Base-by-base conservation (phyloP, 2,888 invertebrate genomes). In the Diaprepes abbreviatus region DNA sequence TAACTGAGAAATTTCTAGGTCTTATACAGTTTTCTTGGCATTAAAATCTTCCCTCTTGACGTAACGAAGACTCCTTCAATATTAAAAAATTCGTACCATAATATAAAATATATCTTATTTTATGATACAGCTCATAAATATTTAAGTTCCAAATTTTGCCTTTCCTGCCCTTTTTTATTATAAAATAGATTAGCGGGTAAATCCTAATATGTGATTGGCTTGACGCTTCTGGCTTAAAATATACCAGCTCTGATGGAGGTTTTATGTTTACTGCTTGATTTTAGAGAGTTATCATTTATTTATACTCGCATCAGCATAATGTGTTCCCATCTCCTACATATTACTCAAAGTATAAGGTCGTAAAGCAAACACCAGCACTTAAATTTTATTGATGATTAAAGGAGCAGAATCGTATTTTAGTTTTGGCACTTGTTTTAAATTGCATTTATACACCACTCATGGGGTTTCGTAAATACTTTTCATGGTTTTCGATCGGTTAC, bases 221-320 rank as follows among this genome's bases (percentile, higher is more conserved):
- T 50, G 28, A 50, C 48, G 28, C 48, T 28, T 50, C 28, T 28
- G 24, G 3, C 28, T 28, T 28, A 50, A 50, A 50, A 24, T 50
- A 50, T 50, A 16, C 16, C 48, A 24, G 48, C 48, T 28, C 16
- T 50, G 48, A 50, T 50, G 48, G 28, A 50, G 48, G 24, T 50
- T 50, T 50, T 50, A 50, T 50, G 48, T 50, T 50, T 50, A 50
- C 48, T 5, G 48, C 48, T 28, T 63, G 63, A 50, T 50, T 54
- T 63, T 54, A 52, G 28, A 52, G 52, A 40, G 21, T 40, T 35
- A 63, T 63, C 54, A 63, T 48, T 63, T 63, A 63, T 63, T 63
- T 63, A 63, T 52, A 63, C 24, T 63, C 54, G 28, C 52, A 52
- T 50, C 63, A 52, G 31, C 54, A 63, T 50, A 40, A 63, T 63